Base-by-base conservation (phyloP, 1,140 invertebrate genomes). In the Drosophila nigrodunni region DNA sequence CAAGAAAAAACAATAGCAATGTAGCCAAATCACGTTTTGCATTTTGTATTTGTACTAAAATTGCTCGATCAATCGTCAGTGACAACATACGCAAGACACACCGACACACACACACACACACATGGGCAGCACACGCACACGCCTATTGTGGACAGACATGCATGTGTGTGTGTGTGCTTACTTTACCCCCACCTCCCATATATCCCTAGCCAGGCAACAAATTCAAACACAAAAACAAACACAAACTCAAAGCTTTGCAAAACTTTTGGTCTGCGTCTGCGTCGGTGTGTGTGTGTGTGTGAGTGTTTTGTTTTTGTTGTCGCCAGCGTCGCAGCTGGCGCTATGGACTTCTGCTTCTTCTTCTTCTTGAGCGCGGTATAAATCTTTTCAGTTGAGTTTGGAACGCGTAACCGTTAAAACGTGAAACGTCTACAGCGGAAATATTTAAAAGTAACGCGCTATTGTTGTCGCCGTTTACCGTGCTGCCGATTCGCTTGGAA, bases 381-480 rank as follows among this genome's bases (percentile, higher is more conserved):
- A 88, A 89, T 88, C 85, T 90, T 88, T 88, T 83, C 83, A 91
- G 88, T 91, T 91, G 88, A 91, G 88, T 91, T 91, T 88, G 88
- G 88, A 88, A 91, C 88, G 88, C 88, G 80, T 67, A 91, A 85
- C 88, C 83, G 88, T 91, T 82, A 88, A 91, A 90, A 90, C 88
- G 88, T 90, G 52, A 64, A 61, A 55, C 58, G 49, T 49, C 30
- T 73, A 61, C 60, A 89, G 77, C 83, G 85, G 77, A 85, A 89
- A 75, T 81, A 71, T 67, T 30, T 30, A 30, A 30, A 55, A 44
- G 35, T 67, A 47, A 50, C 37, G 57, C 54, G 61, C 49, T 78
- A 46, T 54, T 64, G 41, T 58, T 47, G 30, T 18, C 37, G 13
- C 39, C 13, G 15, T 54, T 61, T 34, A 10, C n/a, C 11, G 18